A percentile compares a stretch with the other conserved stretches of the same genome.
These are phyloP conservation scores for Chymomyza fuscimana DNA, from an alignment of 2,888 invertebrate genomes.

Conservation along the genomic window DNA sequence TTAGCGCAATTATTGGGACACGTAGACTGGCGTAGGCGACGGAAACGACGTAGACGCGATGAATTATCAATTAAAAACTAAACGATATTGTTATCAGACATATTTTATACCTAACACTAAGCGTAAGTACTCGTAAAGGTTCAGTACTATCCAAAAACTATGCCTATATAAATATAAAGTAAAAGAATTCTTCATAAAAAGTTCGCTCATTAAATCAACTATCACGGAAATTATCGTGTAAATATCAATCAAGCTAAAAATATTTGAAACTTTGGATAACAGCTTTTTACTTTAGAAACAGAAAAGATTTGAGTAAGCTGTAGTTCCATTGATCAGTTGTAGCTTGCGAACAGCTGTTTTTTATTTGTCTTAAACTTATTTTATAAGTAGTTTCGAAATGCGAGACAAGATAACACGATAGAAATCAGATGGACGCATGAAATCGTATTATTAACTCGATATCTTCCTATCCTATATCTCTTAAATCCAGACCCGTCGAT, in stretches of 20 bases:
- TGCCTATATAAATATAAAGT: not conserved
- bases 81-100: not conserved
- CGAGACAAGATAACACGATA: too few species aligned
- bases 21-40: conserved; percentile 51
- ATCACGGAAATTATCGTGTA: not conserved
- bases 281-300: too few species aligned
- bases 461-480: too few species aligned
- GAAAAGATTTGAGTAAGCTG: too few species aligned
- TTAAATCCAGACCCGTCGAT: too few species aligned
- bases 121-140: not conserved
- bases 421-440: too few species aligned
- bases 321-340: too few species aligned
- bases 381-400: too few species aligned
- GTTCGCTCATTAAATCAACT: not conserved
- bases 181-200: not conserved
- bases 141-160: not conserved
- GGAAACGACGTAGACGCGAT: conserved; percentile 54
- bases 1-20: conserved; percentile 51
- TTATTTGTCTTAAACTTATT: too few species aligned
- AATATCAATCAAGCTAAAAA: not conserved
- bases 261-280: not conserved
- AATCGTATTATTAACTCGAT: too few species aligned
- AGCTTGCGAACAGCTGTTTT: too few species aligned
- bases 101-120: not conserved
- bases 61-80: not conserved